Base-by-base conservation (phyloP, 2,797 vertebrate genomes). In the Arrhamphus sclerolepis region DNA sequence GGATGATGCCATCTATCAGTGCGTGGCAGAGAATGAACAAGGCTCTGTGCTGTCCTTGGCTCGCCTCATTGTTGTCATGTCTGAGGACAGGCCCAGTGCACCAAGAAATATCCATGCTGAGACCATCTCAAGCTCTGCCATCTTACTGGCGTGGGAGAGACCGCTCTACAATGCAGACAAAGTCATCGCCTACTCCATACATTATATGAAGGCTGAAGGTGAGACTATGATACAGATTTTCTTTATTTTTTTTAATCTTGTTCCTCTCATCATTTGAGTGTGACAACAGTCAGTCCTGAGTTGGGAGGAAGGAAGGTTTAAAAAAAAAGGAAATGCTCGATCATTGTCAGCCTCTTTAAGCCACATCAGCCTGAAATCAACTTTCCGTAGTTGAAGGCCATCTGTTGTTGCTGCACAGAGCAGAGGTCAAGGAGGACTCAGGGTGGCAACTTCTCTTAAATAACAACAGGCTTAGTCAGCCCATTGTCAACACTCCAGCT, bases 131-230 rank as follows among this genome's bases (percentile, higher is more conserved):
- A 98, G 97, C 86, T 97, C 96, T 9, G 97, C 97, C n/a, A 98
- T 99, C 82, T 91, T 98, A 67, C 90, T 99, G 46, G 95, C 97
- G 1, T 99, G 98, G 98, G 95, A 98, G 78, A 93, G 95, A 77
- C 98, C 98, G 0, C 91, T 97, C 4, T 98, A 98, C 80, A 99
- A 99, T 46, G 93, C 97, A 0, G 93, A 98, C 84, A 97, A 96
- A 93, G 96, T 99, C 65, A 99, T 99, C 3, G 98, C 98, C 17
- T 99, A 99, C 88, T 99, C 97, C 0, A 94, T 99, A 70, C 98
- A 99, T 85, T 99, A 99, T 84, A 99, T 96, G 94, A 98, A 97
- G 73, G 95, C 97, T 50, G 97, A 98, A 96, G 98, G 98, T 98
- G 82, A 95, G 94, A 54, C 38, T 5, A 31, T 51, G 18, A 54